Evolutionary conservation across 2,797 vertebrate genomes (phyloP).

Genomic region (Astyanax mexicanus): DNA sequence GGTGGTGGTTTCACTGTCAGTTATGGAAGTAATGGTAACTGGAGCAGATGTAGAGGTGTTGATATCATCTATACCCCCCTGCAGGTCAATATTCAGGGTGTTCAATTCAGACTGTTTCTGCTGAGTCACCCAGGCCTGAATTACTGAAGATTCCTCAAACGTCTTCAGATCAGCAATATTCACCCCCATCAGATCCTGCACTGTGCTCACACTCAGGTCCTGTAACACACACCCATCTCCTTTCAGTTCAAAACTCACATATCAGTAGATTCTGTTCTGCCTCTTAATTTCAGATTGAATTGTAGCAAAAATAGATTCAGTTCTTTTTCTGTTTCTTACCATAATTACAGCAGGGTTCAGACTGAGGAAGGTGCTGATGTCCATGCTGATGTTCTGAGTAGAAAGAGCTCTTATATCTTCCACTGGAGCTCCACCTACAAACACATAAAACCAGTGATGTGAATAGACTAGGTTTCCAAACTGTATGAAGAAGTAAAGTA

Average conservation of each 20-base stretch:
- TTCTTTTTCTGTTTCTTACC: no score
- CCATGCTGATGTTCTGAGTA: slow-evolving; percentile 64
- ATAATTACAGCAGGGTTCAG: slow-evolving; percentile 56
- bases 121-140: slow-evolving; percentile 62
- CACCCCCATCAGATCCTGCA: slow-evolving; percentile 60
- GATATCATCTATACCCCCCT: slow-evolving; percentile 5
- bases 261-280: no score
- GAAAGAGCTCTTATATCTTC: slow-evolving; percentile 60
- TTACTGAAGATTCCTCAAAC: slow-evolving; percentile 63
- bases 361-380: slow-evolving; percentile 59
- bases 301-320: no score
- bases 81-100: slow-evolving; percentile 53
- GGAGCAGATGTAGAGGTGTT: neutral
- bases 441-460: neutral
- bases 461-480: no score
- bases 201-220: slow-evolving; percentile 63
- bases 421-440: slow-evolving; percentile 65
- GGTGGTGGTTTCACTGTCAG: no score
- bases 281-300: no score
- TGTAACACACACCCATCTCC: slow-evolving; percentile 37
- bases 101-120: slow-evolving; percentile 65
- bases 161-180: slow-evolving; percentile 63
- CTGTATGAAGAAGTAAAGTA: no score
- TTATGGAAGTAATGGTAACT: no score
- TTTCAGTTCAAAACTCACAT: neutral